Evolutionary conservation across 2,113 vertebrate genomes (phyloP).

Genomic region (Entelurus aequoreus): DNA sequence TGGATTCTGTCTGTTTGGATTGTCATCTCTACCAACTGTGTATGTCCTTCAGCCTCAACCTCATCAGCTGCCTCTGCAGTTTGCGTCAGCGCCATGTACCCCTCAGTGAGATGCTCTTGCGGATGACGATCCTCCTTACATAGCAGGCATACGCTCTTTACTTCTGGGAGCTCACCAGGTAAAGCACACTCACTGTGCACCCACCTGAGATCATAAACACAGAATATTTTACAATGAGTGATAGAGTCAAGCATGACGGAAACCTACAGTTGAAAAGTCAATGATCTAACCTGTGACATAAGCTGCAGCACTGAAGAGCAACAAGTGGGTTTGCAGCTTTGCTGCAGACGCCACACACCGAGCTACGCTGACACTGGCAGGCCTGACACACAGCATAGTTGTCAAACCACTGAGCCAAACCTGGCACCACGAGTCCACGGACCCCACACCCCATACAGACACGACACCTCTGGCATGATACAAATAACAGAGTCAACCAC

Average conservation of each 20-base stretch:
- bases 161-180: conserved; percentile 39
- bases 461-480: conserved; percentile 79
- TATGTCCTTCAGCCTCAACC: conserved; percentile 28
- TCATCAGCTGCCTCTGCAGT: conserved; percentile 36
- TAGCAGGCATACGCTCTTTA: conserved; percentile 64
- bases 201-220: conserved; percentile 46
- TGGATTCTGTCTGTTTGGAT: too few relatives aligned
- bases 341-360: conserved; percentile 72
- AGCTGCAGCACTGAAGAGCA: conserved; percentile 70
- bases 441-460: conserved; percentile 82
- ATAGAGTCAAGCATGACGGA: neutral
- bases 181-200: conserved; percentile 68
- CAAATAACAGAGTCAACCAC: neutral
- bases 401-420: conserved; percentile 79
- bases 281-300: conserved; percentile 68
- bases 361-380: conserved; percentile 76
- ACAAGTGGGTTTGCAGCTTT: conserved; percentile 68
- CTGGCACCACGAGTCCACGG: conserved; percentile 66
- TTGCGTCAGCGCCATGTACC: conserved; percentile 21
- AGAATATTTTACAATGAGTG: neutral
- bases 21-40: conserved; percentile 39
- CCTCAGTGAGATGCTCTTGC: conserved; percentile 34
- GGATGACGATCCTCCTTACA: conserved; percentile 56
- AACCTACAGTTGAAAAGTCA: neutral
- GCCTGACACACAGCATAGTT: conserved; percentile 79